Evolutionary conservation across 2,888 invertebrate genomes (phyloP).

Genomic region (Caenorhabditis zanzibari): DNA sequence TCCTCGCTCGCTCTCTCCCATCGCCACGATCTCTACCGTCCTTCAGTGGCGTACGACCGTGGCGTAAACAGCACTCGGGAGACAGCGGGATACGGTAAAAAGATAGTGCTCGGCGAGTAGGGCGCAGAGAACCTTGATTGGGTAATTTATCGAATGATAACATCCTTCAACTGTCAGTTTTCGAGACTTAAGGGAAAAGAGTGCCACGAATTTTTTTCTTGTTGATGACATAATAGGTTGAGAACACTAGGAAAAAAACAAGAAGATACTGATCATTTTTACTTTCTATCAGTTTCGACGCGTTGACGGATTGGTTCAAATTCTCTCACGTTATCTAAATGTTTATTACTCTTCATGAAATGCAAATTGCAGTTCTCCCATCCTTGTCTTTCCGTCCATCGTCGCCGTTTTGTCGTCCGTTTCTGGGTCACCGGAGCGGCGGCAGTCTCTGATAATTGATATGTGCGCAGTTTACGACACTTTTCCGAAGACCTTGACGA

Average conservation of each 20-base stretch:
- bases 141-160: slow-evolving; percentile 63
- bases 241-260: slow-evolving; percentile 9
- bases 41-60: slow-evolving; percentile 46
- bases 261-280: slow-evolving; percentile 9
- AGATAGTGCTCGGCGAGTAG: slow-evolving; percentile 63
- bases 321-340: not conserved
- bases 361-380: slow-evolving; percentile 48
- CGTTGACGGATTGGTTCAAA: not conserved
- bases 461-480: slow-evolving; percentile 54
- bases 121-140: slow-evolving; percentile 59
- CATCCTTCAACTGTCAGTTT: slow-evolving; percentile 36
- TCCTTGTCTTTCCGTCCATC: slow-evolving; percentile 22
- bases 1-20: slow-evolving; percentile 31
- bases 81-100: slow-evolving; percentile 58
- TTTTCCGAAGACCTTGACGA: slow-evolving; percentile 48
- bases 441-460: slow-evolving; percentile 58
- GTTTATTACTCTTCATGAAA: slow-evolving; percentile 21
- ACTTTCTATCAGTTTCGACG: not conserved
- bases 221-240: not conserved
- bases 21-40: slow-evolving; percentile 36
- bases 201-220: slow-evolving; percentile 1
- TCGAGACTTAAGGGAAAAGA: slow-evolving; percentile 15
- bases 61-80: slow-evolving; percentile 54
- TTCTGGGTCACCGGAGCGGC: slow-evolving; percentile 62
- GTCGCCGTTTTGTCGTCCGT: slow-evolving; percentile 42